These are phyloP conservation scores for Amiota minor DNA, from an alignment of 2,888 invertebrate genomes.

Conservation along the genomic window DNA sequence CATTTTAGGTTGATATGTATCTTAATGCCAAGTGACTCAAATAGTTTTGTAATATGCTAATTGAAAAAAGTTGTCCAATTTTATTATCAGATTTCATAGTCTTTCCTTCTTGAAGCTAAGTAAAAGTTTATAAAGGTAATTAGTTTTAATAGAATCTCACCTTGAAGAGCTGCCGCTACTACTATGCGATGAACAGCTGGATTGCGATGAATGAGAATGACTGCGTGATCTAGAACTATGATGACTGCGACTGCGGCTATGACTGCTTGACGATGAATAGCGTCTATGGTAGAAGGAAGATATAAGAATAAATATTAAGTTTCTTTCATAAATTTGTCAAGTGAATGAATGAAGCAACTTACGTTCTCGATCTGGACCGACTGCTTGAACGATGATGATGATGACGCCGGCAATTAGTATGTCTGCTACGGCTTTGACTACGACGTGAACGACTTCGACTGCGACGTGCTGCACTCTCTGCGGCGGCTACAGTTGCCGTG, in stretches of 20 bases:
- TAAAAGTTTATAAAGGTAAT: not conserved
- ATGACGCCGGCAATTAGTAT: conserved; percentile 68
- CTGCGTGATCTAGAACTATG: conserved; percentile 70
- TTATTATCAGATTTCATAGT: too few species aligned
- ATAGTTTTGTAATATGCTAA: too few species aligned
- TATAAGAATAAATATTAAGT: not conserved
- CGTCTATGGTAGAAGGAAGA: conserved; percentile 48
- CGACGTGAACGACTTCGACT: conserved; percentile 70
- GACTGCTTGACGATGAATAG: conserved; percentile 70
- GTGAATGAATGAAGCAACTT: conserved; percentile 45
- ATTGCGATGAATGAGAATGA: conserved; percentile 69
- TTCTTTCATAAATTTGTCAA: not conserved
- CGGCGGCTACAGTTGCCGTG: conserved; percentile 71
- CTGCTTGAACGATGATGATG: conserved; percentile 67
- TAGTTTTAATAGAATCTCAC: conserved; percentile 39
- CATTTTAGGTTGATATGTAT: too few species aligned
- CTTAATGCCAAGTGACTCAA: too few species aligned
- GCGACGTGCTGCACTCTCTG: conserved; percentile 69
- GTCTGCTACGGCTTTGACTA: conserved; percentile 56
- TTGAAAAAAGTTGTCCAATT: too few species aligned
- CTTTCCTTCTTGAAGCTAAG: too few species aligned
- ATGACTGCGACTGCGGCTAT: conserved; percentile 61
- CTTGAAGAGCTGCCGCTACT: conserved; percentile 70
- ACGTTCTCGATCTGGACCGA: conserved; percentile 74
- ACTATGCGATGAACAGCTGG: conserved; percentile 70